These are phyloP conservation scores for Lycocerus yunnanus DNA, from an alignment of 2,888 invertebrate species.

Conservation along the genomic window DNA sequence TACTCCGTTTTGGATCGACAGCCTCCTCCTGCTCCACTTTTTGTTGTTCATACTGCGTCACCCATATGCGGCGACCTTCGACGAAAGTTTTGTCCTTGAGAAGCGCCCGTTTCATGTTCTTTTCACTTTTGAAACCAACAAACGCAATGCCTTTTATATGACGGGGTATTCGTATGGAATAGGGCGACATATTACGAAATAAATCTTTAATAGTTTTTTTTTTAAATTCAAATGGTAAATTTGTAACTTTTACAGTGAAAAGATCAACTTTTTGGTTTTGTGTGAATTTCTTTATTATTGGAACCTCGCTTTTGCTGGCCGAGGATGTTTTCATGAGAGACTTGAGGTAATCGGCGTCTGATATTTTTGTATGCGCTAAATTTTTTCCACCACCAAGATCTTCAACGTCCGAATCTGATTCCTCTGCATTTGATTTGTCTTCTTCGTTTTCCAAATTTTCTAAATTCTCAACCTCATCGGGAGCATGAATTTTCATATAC, in stretches of 20 bases:
- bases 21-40: constrained; percentile 50
- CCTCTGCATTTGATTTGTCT: constrained; percentile 39
- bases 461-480: constrained; percentile 49
- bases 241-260: constrained; percentile 69
- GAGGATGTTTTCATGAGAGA: constrained; percentile 62
- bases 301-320: constrained; percentile 46
- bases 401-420: constrained; percentile 14
- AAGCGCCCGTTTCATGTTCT: constrained; percentile 78
- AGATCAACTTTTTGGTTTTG: constrained; percentile 54
- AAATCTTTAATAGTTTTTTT: constrained; percentile 86
- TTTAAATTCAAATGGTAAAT: constrained; percentile 77
- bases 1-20: constrained; percentile 49
- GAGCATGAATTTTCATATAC: constrained; percentile 84
- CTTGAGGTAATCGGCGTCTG: constrained; percentile 83
- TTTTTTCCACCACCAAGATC: constrained; percentile 43
- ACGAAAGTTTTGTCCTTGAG: constrained; percentile 85
- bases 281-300: constrained; percentile 53
- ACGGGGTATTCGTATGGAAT: constrained; percentile 78
- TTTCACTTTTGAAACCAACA: constrained; percentile 86
- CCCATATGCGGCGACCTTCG: constrained; percentile 66
- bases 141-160: constrained; percentile 84
- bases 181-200: constrained; percentile 78
- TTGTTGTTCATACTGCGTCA: constrained; percentile 59
- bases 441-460: constrained; percentile 15
- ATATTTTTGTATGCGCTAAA: constrained; percentile 71